Base-by-base conservation (phyloP, 2,113 vertebrate genomes). In the Nothocercus julius region DNA sequence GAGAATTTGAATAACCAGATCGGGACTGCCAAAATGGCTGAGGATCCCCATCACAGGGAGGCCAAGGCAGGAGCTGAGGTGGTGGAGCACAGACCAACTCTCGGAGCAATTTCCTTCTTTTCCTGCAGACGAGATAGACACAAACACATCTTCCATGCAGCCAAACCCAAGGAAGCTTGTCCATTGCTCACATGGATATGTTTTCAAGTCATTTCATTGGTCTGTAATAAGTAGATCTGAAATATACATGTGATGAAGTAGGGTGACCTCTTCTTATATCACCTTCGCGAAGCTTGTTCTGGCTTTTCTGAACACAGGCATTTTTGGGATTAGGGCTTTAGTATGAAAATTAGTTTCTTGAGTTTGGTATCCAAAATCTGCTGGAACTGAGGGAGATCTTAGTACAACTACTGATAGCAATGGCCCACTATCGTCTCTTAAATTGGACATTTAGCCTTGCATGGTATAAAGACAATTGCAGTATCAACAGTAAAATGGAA, bases 181-280 rank as follows among this genome's bases (percentile, higher is more conserved):
- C 15, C 20, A 7, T 25, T 22, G 45, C 56, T 70, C 25, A 2
- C 9, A 25, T 7, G 51, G 14, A 30, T 38, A 13, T 5, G 17
- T 38, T 87, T 74, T 56, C 38, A 70, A 64, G 27, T 19, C 30
- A 24, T 15, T 53, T 47, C 25, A 18, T 8, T 20, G 4, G 61
- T 11, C 49, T 51, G 61, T 40, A 22, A 36, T 15, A 32, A 32
- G 58, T 54, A 49, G 19, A 53, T 27, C 44, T 40, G 49, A 40
- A 36, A 40, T 14, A n/a, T 3, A 21, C 13, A 22, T 5, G 6
- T 15, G n/a, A 11, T 44, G 64, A 34, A 53, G 74, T 79, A 70
- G 28, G 7, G 4, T 4, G n/a, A 36, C 56, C 44, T 13, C 20
- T 59, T 24, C 6, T 18, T 6, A 1, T 6, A 3, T 14, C 11